Evolutionary conservation across 2,888 invertebrate species (phyloP), one percentile per base, ranked within the genome.

Genomic region (Punctoribates punctum): DNA sequence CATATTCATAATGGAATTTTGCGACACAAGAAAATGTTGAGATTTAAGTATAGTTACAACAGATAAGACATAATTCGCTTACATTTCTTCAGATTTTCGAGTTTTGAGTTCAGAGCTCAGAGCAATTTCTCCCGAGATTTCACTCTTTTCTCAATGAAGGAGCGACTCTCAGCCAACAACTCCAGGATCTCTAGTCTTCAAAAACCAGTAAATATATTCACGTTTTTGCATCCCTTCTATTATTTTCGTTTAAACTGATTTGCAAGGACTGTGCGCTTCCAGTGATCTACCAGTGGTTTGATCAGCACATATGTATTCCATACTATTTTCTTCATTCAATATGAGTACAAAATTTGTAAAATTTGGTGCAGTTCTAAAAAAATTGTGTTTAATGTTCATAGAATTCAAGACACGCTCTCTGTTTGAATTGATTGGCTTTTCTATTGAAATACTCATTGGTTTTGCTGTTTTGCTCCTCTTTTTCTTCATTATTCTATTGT

Each of bases 401-500:
- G 70, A 42, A 70, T 70, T 70, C 70, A 70, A 70, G 46, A 70
- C 70, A 70, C 70, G 42, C 38, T 46, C 70, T 46, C n/a, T 67
- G 29, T 67, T 34, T 42, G 46, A 34, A 42, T 70, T 42, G 20
- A 70, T 70, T 29, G 38, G n/a, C 42, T 11, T 11, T 70, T 70
- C 34, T 20, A 15, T 46, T 70, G 70, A 13, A 23, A 20, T 8
- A 38, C 23, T 25, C 42, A 25, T 46, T 46, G 34, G 34, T 34
- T 34, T 34, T 34, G 34, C 34, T 34, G 42, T 42, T 42, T 70
- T 38, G 29, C 20, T 70, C 23, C 23, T 46, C 70, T 46, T 42
- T 70, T 70, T 70, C 70, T 42, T 70, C 42, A 70, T 70, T 70
- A 70, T 70, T 70, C 42, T 70, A 42, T 70, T 70, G 70, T 70